These are phyloP conservation scores for Ormyrus rosae DNA, from an alignment of 2,888 invertebrate genomes.

Conservation along the genomic window DNA sequence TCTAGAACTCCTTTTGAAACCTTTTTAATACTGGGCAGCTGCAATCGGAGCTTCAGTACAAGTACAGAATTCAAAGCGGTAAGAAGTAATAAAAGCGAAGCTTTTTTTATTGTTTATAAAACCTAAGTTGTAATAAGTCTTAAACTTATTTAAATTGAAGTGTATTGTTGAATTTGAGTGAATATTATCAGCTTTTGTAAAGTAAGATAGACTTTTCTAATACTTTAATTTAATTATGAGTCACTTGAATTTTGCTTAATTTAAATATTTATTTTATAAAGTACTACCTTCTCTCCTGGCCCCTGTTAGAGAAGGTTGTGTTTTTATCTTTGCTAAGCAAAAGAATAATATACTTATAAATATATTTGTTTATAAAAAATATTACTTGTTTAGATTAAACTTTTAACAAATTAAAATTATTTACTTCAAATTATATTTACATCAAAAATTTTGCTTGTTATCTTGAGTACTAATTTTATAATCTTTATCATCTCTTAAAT, in stretches of 20 bases:
- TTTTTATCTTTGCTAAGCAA: no score
- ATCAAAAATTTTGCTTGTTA: no score
- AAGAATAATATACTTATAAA: background rate
- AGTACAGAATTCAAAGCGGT: constrained; percentile 26
- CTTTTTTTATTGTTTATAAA: background rate
- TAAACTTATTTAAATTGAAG: background rate
- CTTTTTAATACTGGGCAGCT: constrained; percentile 61
- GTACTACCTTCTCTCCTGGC: no score
- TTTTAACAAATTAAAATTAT: background rate
- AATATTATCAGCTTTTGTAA: background rate
- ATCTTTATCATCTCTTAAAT: no score
- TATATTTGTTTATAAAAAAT: background rate
- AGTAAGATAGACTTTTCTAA: no score
- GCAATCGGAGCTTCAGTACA: constrained; percentile 31
- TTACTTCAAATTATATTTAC: background rate
- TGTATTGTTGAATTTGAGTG: background rate
- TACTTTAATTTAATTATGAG: no score
- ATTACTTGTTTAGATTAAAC: background rate
- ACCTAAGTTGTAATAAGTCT: background rate
- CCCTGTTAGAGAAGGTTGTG: no score
- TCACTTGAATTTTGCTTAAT: no score
- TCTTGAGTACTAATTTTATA: no score
- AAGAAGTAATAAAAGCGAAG: constrained; percentile 8
- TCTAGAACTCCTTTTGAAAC: constrained; percentile 64
- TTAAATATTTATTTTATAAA: no score